Conservation (phyloP, 2,797 vertebrate genomes). For the Eremophila alpestris region DNA sequence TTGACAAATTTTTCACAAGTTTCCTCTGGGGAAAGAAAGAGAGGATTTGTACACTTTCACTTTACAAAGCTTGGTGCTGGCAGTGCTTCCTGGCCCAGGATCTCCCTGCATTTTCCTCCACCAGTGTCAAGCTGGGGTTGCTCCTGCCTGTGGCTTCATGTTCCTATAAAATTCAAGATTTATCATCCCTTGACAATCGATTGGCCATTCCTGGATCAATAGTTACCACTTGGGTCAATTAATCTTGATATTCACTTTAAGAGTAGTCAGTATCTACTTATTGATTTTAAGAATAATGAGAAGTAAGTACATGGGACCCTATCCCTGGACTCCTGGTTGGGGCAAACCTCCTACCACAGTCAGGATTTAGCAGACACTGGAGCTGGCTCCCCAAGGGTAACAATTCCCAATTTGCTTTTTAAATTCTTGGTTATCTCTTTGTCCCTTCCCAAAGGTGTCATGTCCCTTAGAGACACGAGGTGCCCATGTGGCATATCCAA, state of each 20-base stretch:
- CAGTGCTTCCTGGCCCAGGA: fast-evolving
- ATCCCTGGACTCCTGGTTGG: neutral
- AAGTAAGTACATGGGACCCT: conserved; percentile 51
- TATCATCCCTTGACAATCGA: conserved; percentile 55
- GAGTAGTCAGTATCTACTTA: conserved; percentile 68
- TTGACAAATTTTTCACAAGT: neutral
- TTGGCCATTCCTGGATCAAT: conserved; percentile 62
- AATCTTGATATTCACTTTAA: conserved; percentile 70
- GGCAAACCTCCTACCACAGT: neutral
- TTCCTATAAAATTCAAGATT: conserved; percentile 58
- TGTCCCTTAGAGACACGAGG: fast-evolving
- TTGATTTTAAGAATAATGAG: conserved; percentile 73
- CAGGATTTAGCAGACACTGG: neutral
- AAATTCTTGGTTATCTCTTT: neutral
- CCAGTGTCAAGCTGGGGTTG: neutral
- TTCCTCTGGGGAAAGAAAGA: neutral
- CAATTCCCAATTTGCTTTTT: neutral
- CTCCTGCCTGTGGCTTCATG: neutral
- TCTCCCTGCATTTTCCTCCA: fast-evolving
- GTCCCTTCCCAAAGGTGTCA: neutral
- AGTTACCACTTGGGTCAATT: conserved; percentile 71
- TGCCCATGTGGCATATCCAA: fast-evolving
- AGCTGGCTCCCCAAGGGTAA: fast-evolving
- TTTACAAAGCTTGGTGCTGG: neutral
- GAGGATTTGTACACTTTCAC: neutral